Evolutionary conservation across 2,113 vertebrate species (phyloP).

Genomic region (Actinemys pallida): DNA sequence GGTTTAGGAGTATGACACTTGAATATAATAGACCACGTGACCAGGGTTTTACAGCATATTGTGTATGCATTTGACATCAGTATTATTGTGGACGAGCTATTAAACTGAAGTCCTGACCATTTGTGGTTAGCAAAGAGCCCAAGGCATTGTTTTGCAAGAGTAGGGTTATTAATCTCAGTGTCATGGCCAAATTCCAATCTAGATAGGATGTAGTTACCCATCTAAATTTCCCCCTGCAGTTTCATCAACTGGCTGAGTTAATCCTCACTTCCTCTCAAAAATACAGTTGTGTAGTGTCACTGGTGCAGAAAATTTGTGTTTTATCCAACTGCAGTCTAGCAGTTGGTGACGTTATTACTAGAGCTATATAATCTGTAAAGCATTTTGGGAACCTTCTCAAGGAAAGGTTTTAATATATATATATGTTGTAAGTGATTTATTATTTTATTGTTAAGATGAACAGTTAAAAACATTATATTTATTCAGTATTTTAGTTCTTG

Average conservation of each 20-base stretch:
- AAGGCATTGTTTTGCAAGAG: slow-evolving; percentile 37
- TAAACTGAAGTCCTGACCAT: slow-evolving; percentile 37
- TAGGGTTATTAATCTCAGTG: slow-evolving; percentile 53
- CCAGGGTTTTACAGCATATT: neutral
- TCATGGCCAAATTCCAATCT: slow-evolving; percentile 48
- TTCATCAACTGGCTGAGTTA: slow-evolving; percentile 30
- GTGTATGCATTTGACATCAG: slow-evolving; percentile 25
- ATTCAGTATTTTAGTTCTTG: neutral
- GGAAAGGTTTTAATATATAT: neutral
- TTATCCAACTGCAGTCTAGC: neutral
- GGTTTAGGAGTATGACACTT: neutral
- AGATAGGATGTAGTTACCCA: slow-evolving; percentile 41
- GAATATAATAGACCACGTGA: neutral
- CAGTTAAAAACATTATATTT: slow-evolving; percentile 10
- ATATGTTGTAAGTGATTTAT: neutral
- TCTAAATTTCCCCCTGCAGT: slow-evolving; percentile 21
- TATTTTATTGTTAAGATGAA: neutral
- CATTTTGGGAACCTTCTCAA: slow-evolving; percentile 36
- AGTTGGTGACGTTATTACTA: neutral
- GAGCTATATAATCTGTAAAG: neutral
- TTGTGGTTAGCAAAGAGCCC: slow-evolving; percentile 49
- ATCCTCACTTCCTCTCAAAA: slow-evolving; percentile 20
- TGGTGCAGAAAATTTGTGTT: neutral
- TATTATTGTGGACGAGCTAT: slow-evolving; percentile 25
- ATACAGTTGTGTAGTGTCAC: neutral